Evolutionary conservation across 2,888 invertebrate genomes (phyloP), one percentile per base, ranked within the genome.

Genomic region (Oxytorus armatus): DNA sequence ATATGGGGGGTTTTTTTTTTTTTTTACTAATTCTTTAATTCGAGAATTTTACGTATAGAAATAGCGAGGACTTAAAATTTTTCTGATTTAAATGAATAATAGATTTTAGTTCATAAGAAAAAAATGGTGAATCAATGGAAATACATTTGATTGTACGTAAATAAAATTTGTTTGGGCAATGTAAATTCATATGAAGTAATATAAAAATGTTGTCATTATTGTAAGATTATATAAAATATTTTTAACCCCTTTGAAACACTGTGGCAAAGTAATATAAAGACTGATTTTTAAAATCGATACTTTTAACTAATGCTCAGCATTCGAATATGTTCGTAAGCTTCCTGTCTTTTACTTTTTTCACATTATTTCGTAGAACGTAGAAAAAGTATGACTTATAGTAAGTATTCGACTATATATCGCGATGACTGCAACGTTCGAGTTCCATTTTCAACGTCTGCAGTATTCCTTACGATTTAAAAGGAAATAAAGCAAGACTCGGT

Each of bases 401-500:
- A 11, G 59, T 42, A 70, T 36, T 53, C 55, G 33, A 29, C 10
- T 1, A 29, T 57, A 25, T 73, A 36, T 14, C 29, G 53, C 33
- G 55, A 49, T 25, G 14, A 8, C n/a, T 49, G 61, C 73, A 69
- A 39, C 53, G 61, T 57, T 65, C 25, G 39, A 29, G 55, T 66
- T 29, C 16, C 59, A 74, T 69, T 77, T 66, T 73, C 65, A 76
- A 59, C 36, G 61, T 66, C 42, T 47, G 23, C 61, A 36, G 51
- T 57, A 76, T 47, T 69, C 55, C 55, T 59, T 59, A 44, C 73
- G 73, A 77, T 79, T 77, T 75, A 81, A 79, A 79, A 63, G n/a
- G 55, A 77, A 81, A 82, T 82, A 82, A 82, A 82, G 77, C 66
- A 55, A 42, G 63, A 72, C 53, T 49, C 51, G 36, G 44, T 23